A percentile compares a stretch with the other conserved stretches of the same genome.
Conservation (phyloP, 2,797 vertebrate genomes). For the Arremon aurantiirostris region DNA sequence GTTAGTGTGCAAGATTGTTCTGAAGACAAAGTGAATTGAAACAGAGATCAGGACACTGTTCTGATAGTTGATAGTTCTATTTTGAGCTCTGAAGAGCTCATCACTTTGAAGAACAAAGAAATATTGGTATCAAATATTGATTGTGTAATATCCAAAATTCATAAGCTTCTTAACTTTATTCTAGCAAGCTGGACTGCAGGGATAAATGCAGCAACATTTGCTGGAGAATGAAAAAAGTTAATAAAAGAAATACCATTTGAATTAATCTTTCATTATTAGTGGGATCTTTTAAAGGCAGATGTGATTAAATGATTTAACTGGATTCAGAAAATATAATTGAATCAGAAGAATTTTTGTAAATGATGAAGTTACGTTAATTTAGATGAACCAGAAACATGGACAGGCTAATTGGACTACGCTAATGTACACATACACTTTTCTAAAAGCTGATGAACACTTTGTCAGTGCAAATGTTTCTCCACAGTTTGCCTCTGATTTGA, state of each 20-base stretch:
- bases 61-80: background rate
- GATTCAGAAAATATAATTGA: background rate
- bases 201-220: background rate
- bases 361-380: background rate
- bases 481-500: background rate
- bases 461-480: background rate
- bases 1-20: background rate
- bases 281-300: background rate
- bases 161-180: background rate
- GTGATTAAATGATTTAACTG: background rate
- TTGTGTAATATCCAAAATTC: background rate
- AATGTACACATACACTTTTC: background rate
- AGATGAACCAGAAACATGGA: background rate
- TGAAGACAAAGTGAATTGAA: background rate
- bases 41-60: background rate
- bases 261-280: background rate
- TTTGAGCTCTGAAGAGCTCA: conserved; percentile 13
- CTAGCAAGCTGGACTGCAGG: background rate
- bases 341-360: background rate
- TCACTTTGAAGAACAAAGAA: conserved; percentile 32
- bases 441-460: background rate
- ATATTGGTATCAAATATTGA: conserved; percentile 34
- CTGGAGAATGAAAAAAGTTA: background rate
- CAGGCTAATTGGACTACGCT: background rate
- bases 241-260: background rate